phyloP scores from a whole-genome alignment of 2,888 invertebrate genomes.

The Pachymerium ferrugineum region DNA sequence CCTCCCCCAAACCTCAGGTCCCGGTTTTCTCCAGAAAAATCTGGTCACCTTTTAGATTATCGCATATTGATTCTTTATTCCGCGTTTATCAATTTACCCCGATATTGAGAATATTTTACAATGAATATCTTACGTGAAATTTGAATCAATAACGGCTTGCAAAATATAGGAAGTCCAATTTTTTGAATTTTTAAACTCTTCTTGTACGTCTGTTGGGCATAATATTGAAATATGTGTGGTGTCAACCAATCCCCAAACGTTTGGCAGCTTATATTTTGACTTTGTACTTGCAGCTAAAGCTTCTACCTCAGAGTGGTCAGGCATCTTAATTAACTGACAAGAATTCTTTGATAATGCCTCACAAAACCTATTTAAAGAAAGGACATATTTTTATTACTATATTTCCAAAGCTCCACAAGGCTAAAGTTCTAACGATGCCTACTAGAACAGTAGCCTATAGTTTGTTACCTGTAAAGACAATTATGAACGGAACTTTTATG shows the following conservation, averaged over 20 bases:
- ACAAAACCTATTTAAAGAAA: background rate
- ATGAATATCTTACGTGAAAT: background rate
- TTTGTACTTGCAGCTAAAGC: background rate
- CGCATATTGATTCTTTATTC: too few species aligned
- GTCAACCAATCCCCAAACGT: background rate
- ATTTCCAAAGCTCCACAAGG: too few species aligned
- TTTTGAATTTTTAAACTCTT: background rate
- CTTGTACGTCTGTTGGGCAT: background rate
- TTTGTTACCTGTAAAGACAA: slow-evolving; percentile 10
- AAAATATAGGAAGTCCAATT: background rate
- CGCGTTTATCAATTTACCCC: too few species aligned
- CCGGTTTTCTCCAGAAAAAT: too few species aligned
- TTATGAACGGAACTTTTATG: slow-evolving; percentile 25
- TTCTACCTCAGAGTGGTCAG: background rate
- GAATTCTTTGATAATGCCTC: background rate
- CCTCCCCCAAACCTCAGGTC: too few species aligned
- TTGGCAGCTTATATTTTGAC: background rate
- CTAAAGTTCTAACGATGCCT: too few species aligned
- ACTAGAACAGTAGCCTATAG: too few species aligned
- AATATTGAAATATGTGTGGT: slow-evolving; percentile 2
- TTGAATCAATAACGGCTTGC: background rate
- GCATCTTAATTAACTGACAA: background rate
- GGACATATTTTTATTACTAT: background rate
- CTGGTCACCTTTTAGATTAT: too few species aligned
- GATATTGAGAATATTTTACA: too few species aligned